Evolutionary conservation across 2,888 invertebrate species (phyloP).

Genomic region (Cabera pusaria): DNA sequence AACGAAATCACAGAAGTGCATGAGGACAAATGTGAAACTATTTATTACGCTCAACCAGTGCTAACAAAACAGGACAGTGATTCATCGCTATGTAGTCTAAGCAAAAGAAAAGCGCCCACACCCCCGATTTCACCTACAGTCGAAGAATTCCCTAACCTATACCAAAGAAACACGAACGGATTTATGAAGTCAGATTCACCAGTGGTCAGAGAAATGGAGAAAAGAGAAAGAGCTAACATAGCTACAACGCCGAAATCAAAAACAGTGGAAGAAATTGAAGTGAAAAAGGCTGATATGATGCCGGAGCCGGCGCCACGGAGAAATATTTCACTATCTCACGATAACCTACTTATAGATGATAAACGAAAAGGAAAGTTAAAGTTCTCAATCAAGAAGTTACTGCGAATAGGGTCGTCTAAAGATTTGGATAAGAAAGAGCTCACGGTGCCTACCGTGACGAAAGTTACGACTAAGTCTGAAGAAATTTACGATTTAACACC

Average conservation of each 20-base stretch:
- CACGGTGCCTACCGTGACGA: conserved; percentile 63
- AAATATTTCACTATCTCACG: conserved; percentile 89
- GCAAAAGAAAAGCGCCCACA: conserved; percentile 90
- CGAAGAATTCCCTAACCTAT: conserved; percentile 81
- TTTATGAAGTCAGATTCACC: conserved; percentile 86
- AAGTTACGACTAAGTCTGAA: conserved; percentile 78
- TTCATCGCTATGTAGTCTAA: conserved; percentile 78
- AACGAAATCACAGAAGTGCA: conserved; percentile 64
- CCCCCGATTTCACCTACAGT: conserved; percentile 83
- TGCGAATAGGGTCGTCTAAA: conserved; percentile 90
- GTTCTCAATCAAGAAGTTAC: conserved; percentile 92
- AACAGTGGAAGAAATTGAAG: conserved; percentile 58
- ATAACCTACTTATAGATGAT: conserved; percentile 84
- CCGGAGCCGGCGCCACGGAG: conserved; percentile 88
- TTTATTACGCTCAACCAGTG: conserved; percentile 75
- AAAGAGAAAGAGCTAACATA: conserved; percentile 85
- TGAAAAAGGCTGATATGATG: conserved; percentile 53
- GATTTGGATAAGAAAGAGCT: conserved; percentile 85
- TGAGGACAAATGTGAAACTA: conserved; percentile 65
- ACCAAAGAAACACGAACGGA: conserved; percentile 83
- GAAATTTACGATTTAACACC: conserved; percentile 83
- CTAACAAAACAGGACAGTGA: conserved; percentile 83
- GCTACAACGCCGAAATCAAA: conserved; percentile 53
- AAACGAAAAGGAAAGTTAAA: conserved; percentile 88
- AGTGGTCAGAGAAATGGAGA: conserved; percentile 89